Evolutionary conservation across 2,113 vertebrate genomes (phyloP).

Genomic region (Microtus richardsoni): DNA sequence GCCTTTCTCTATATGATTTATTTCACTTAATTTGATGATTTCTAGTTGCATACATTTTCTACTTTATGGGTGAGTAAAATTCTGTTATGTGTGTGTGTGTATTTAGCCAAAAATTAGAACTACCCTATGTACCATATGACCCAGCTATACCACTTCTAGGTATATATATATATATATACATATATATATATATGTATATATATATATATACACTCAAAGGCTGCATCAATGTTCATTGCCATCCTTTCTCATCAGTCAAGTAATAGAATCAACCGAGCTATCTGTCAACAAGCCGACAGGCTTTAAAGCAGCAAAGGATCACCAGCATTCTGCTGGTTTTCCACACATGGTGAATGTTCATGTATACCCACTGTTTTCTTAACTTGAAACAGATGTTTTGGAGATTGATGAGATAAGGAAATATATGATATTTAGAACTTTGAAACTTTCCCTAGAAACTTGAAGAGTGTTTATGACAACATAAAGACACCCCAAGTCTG

Average conservation of each 20-base stretch:
- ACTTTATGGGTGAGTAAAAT: neutral
- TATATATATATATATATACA: too few species aligned
- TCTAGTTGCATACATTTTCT: neutral
- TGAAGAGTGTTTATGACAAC: constrained; percentile 14
- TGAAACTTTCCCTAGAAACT: neutral
- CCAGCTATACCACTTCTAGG: neutral
- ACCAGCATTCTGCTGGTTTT: neutral
- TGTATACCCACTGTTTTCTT: neutral
- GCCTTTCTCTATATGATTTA: neutral
- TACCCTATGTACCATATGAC: neutral
- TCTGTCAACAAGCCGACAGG: neutral
- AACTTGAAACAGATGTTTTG: constrained; percentile 21
- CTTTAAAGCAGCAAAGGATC: neutral
- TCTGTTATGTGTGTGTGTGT: neutral
- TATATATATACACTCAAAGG: neutral
- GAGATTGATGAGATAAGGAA: constrained; percentile 29
- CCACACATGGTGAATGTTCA: neutral
- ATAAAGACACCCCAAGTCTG: neutral
- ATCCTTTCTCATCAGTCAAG: neutral
- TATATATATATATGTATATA: too few species aligned
- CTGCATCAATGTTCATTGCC: neutral
- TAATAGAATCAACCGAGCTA: neutral
- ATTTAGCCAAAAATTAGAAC: neutral
- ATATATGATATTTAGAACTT: neutral
- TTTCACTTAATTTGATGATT: neutral